Conservation (phyloP, 2,797 vertebrate genomes). For the Sandelia bainsii region DNA sequence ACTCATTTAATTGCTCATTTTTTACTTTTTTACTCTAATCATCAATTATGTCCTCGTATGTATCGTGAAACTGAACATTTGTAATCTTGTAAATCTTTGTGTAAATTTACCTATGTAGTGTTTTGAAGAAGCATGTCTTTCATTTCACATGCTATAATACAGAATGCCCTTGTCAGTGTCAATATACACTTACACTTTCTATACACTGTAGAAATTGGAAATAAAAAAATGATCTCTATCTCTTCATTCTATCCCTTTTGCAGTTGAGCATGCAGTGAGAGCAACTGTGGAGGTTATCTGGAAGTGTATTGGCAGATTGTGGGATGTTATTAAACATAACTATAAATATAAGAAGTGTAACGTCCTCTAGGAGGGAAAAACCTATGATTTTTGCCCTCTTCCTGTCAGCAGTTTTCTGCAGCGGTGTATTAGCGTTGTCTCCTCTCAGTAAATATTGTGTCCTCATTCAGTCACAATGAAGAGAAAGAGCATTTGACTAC, state of each 20-base stretch:
- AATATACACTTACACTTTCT: not conserved
- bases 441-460: constrained; percentile 89
- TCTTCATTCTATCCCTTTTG: constrained; percentile 25
- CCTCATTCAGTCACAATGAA: constrained; percentile 89
- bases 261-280: constrained; percentile 60
- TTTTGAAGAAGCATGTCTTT: constrained; percentile 18
- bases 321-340: constrained; percentile 79
- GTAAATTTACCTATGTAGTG: not conserved
- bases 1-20: constrained; percentile 55
- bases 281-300: constrained; percentile 66
- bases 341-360: constrained; percentile 83
- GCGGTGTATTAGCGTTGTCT: constrained; percentile 84
- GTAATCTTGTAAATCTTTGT: constrained; percentile 3
- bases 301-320: constrained; percentile 73
- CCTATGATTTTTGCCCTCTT: constrained; percentile 83
- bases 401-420: constrained; percentile 87
- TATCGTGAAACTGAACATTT: constrained; percentile 1
- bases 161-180: constrained; percentile 28
- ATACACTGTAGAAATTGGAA: constrained; percentile 30
- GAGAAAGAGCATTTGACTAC: constrained; percentile 91
- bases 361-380: constrained; percentile 78
- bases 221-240: constrained; percentile 47
- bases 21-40: constrained; percentile 43
- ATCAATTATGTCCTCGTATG: constrained; percentile 14
- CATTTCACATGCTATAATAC: constrained; percentile 10